Evolutionary conservation across 2,797 vertebrate species (phyloP).

Genomic region (Pseudocheirus occidentalis): DNA sequence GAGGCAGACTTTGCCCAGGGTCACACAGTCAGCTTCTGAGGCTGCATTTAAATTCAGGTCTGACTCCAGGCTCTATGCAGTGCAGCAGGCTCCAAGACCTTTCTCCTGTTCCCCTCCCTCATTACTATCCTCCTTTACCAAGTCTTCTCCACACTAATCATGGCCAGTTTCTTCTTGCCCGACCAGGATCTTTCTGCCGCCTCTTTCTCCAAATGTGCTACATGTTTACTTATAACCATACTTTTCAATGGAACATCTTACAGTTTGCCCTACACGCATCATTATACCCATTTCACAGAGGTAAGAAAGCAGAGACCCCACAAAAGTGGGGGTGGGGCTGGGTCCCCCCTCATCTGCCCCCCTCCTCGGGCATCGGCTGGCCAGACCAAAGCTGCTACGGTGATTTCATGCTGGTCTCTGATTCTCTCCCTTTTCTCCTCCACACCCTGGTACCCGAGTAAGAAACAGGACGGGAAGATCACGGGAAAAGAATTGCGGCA

Average conservation of each 20-base stretch:
- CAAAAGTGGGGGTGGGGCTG: no score
- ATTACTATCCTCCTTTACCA: background rate
- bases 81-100: background rate
- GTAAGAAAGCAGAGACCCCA: background rate
- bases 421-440: background rate
- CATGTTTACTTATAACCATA: background rate
- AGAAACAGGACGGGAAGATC: constrained; percentile 77
- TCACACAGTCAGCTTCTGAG: background rate
- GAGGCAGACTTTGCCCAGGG: background rate
- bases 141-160: background rate
- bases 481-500: constrained; percentile 76
- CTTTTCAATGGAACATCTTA: background rate
- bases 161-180: background rate
- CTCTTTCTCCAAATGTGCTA: background rate
- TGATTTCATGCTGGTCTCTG: background rate
- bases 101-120: background rate
- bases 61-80: background rate
- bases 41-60: rapidly evolving
- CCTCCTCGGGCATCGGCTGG: background rate
- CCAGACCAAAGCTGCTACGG: background rate
- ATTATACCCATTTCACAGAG: background rate
- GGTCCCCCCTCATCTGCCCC: background rate
- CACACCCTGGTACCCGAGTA: background rate
- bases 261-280: background rate
- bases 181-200: background rate